phyloP scores from a whole-genome alignment of 2,113 vertebrate genomes.

The Cacatua alba region DNA sequence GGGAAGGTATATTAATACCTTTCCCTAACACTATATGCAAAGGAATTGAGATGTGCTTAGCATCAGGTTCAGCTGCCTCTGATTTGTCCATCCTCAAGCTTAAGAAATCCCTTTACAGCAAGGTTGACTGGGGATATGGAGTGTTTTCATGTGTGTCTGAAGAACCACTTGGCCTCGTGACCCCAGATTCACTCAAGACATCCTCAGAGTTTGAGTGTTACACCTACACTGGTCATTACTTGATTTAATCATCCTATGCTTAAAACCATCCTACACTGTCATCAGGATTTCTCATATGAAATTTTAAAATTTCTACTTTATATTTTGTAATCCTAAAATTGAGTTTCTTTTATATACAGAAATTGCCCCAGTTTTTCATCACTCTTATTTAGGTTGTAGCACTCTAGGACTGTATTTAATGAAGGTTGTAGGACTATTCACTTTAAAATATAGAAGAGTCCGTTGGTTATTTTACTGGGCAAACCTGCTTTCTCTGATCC shows the following conservation, averaged over 20 bases:
- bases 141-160: neutral
- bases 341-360: neutral
- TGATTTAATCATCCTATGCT: neutral
- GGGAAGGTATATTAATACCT: neutral
- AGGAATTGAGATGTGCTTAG: neutral
- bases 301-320: neutral
- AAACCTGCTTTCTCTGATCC: neutral
- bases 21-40: neutral
- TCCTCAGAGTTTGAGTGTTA: neutral
- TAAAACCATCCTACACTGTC: neutral
- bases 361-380: neutral
- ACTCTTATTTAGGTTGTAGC: slow-evolving; percentile 7
- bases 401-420: neutral
- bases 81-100: neutral
- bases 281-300: neutral
- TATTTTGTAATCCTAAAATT: neutral
- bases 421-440: neutral
- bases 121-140: neutral
- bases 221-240: neutral
- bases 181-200: neutral
- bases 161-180: neutral
- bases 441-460: neutral
- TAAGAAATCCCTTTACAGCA: neutral
- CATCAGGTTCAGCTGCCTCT: neutral
- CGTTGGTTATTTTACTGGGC: neutral